Conservation (phyloP, 1,140 invertebrate genomes). For the Penaeus chinensis region DNA sequence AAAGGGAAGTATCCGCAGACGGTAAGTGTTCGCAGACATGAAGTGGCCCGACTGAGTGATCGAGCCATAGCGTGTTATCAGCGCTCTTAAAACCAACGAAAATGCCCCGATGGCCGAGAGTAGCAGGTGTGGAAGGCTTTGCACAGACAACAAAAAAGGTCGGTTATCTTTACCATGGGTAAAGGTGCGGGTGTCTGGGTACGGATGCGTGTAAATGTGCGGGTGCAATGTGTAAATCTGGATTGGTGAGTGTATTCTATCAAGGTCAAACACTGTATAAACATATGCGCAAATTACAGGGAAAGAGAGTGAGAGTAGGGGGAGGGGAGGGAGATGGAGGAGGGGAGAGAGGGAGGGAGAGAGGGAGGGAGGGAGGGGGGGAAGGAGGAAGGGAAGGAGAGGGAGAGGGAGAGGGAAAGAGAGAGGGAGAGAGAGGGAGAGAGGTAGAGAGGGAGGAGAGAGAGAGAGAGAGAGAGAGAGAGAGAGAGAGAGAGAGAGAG, state of each 20-base stretch:
- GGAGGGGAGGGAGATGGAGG: constrained; percentile 89
- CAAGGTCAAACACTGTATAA: too few relatives aligned
- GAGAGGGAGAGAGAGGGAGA: constrained; percentile 73
- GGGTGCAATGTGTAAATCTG: too few relatives aligned
- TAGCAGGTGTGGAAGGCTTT: not conserved
- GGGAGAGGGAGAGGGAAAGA: constrained; percentile 69
- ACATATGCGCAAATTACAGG: too few relatives aligned
- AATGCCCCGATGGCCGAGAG: not conserved
- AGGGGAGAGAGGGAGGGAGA: not conserved
- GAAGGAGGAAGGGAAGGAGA: not conserved
- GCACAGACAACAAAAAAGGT: too few relatives aligned
- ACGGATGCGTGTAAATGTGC: too few relatives aligned
- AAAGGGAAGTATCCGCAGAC: not conserved
- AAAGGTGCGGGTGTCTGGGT: too few relatives aligned
- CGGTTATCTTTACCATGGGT: too few relatives aligned
- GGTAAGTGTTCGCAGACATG: not conserved
- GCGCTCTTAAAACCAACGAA: not conserved
- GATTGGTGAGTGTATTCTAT: too few relatives aligned
- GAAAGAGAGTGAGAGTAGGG: constrained; percentile 84
- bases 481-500: not conserved
- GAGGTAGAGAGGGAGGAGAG: not conserved
- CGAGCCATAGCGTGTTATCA: not conserved
- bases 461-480: constrained; percentile 13
- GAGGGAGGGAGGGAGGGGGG: not conserved
- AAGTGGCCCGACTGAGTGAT: not conserved